A percentile compares a stretch with the other conserved stretches of the same genome.
phyloP scores from a whole-genome alignment of 92 coral and sea anemone genomes.

The Heliopora coerulea region DNA sequence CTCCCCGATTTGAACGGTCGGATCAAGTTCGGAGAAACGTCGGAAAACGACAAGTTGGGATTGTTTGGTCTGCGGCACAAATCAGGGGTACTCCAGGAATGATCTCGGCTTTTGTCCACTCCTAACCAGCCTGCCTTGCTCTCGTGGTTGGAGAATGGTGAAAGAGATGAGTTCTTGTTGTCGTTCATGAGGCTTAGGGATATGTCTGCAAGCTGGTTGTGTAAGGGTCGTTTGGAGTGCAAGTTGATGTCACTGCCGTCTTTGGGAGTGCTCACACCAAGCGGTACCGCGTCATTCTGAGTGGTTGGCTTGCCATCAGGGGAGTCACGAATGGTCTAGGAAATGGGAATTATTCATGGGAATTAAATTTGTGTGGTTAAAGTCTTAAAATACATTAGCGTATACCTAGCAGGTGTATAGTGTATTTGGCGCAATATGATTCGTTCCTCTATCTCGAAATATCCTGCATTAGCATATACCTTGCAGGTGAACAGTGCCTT shows the following conservation, averaged over 20 bases:
- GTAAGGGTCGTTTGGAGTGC: neutral
- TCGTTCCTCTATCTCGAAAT: too few relatives aligned
- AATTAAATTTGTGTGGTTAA: too few relatives aligned
- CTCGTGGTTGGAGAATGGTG: constrained; percentile 23
- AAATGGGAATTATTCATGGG: too few relatives aligned
- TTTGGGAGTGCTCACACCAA: constrained; percentile 13
- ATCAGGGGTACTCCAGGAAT: neutral
- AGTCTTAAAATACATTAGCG: too few relatives aligned
- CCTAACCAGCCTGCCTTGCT: too few relatives aligned
- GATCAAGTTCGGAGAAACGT: constrained; percentile 43
- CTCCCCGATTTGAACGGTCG: constrained; percentile 32
- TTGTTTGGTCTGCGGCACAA: neutral
- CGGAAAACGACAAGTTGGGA: neutral
- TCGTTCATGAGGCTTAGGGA: neutral
- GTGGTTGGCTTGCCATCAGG: constrained; percentile 83
- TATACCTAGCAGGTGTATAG: too few relatives aligned
- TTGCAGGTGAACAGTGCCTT: too few relatives aligned
- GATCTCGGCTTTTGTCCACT: neutral
- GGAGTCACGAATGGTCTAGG: constrained; percentile 60
- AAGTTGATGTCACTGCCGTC: constrained; percentile 32
- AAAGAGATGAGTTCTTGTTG: constrained; percentile 8
- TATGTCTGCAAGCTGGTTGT: neutral
- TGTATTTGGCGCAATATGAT: too few relatives aligned
- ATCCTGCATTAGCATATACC: too few relatives aligned
- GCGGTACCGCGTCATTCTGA: constrained; percentile 47